A percentile compares a stretch with the other conserved stretches of the same genome.
These are phyloP conservation scores for Pandemis cinnamomeana DNA, from an alignment of 2,888 invertebrate species.

Conservation along the genomic window DNA sequence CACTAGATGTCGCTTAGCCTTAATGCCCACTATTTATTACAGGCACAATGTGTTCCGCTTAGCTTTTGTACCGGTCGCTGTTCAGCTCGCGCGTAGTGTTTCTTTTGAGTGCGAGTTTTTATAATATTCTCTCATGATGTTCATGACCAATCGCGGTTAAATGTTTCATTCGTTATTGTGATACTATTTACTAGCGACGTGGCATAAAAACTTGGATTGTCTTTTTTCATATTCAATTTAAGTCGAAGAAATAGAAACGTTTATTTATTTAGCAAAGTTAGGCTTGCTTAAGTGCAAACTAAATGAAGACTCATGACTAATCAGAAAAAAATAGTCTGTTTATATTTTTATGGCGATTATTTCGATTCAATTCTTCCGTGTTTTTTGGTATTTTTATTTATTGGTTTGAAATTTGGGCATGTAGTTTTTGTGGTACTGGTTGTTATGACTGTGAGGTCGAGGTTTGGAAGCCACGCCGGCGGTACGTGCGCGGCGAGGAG, in stretches of 20 bases:
- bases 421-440: slow-evolving; percentile 25
- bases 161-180: background rate
- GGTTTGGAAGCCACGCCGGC: background rate
- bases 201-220: background rate
- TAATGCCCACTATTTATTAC: background rate
- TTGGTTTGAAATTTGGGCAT: slow-evolving; percentile 17
- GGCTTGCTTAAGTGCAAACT: background rate
- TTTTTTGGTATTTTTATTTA: slow-evolving; percentile 25
- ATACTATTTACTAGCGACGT: background rate
- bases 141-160: slow-evolving; percentile 7
- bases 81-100: background rate
- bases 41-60: background rate
- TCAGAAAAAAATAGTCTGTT: background rate
- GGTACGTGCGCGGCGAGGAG: slow-evolving; percentile 3
- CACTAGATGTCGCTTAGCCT: background rate
- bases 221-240: background rate
- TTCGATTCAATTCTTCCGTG: slow-evolving; percentile 13
- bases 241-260: background rate
- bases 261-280: slow-evolving; percentile 10
- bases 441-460: slow-evolving; percentile 17
- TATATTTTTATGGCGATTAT: slow-evolving; percentile 12
- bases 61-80: background rate
- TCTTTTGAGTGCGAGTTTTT: background rate
- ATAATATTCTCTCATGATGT: background rate
- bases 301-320: background rate